Conservation (phyloP, 2,888 invertebrate genomes). For the Noctua pronuba region DNA sequence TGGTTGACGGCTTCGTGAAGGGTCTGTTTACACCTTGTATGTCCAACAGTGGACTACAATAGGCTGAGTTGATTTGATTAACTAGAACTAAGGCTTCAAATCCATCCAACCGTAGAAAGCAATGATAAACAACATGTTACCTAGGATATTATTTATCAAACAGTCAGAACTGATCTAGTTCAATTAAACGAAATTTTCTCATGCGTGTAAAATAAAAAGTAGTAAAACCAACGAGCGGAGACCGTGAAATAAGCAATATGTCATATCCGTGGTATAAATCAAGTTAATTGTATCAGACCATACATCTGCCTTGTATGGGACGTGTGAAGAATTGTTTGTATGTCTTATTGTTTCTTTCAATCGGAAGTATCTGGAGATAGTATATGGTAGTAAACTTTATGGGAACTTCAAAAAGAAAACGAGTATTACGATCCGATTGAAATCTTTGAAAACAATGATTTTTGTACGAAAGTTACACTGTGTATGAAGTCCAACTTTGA, state of each 20-base stretch:
- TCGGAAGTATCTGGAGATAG: slow-evolving; percentile 16
- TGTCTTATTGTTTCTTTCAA: slow-evolving; percentile 65
- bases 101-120: not conserved
- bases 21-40: no score
- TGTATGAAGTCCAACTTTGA: not conserved
- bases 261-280: slow-evolving; percentile 75
- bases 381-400: slow-evolving; percentile 13
- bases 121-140: not conserved
- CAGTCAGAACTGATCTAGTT: slow-evolving; percentile 36
- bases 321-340: slow-evolving; percentile 70
- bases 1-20: no score
- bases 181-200: slow-evolving; percentile 53
- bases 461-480: not conserved
- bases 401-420: slow-evolving; percentile 19
- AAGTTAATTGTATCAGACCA: slow-evolving; percentile 74
- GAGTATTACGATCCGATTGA: not conserved
- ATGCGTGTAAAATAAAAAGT: slow-evolving; percentile 61
- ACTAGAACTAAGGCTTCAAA: not conserved
- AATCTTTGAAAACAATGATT: not conserved
- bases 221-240: slow-evolving; percentile 58
- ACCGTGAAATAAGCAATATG: slow-evolving; percentile 76
- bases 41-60: no score
- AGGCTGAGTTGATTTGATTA: not conserved
- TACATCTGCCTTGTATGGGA: slow-evolving; percentile 72
- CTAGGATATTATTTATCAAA: slow-evolving; percentile 4